Base-by-base conservation (phyloP, 37 sponge, comb jelly and placozoan species). In the Oscarella lobularis region DNA sequence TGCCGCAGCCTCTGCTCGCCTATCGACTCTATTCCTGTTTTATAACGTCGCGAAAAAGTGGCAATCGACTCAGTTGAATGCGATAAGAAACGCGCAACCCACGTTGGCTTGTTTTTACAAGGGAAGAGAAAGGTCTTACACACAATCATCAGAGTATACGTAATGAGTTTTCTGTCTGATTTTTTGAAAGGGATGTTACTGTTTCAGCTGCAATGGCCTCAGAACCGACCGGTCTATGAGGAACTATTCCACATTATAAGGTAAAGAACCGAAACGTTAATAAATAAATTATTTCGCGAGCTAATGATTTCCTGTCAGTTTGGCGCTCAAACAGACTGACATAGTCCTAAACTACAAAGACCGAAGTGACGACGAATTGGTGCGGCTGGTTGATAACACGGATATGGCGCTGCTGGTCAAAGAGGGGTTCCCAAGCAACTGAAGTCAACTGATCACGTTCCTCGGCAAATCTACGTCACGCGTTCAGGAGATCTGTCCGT, bases 341-440 rank as follows among this genome's bases (percentile, higher is more conserved):
- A 32, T 87, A 38, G 82, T 80, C 0, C 41, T 94, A 34, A 94
- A 94, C 48, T 94, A 85, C 77, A 90, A 83, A 39, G 95, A 94
- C 78, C 55, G 36, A 32, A 68, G 66, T 35, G 95, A 88, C n/a
- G n/a, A n/a, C 6, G 95, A 94, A 39, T 72, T 94, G n/a, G 74
- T 94, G n/a, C 85, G 85, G 67, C 71, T 94, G 20, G 31, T 36
- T 2, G 84, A 83, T 65, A 68, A 80, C 1, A 38, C 66, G 0
- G 95, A 94, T 67, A 74, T 94, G 6, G 66, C 78, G 30, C 73
- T 94, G 4, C 73, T 94, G 82, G 5, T 78, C 3, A 37, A 36
- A 3, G 80, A 78, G 35, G n/a, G 73, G 73, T 31, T 20, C 73
- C 32, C 32, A 31, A 31, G 35, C 9, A 48, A 48, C 60, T 20